Percentiles rank a stretch among this genome's conserved stretches.
Evolutionary conservation across 1,140 invertebrate genomes (phyloP).

Genomic region (Vanessa atalanta): DNA sequence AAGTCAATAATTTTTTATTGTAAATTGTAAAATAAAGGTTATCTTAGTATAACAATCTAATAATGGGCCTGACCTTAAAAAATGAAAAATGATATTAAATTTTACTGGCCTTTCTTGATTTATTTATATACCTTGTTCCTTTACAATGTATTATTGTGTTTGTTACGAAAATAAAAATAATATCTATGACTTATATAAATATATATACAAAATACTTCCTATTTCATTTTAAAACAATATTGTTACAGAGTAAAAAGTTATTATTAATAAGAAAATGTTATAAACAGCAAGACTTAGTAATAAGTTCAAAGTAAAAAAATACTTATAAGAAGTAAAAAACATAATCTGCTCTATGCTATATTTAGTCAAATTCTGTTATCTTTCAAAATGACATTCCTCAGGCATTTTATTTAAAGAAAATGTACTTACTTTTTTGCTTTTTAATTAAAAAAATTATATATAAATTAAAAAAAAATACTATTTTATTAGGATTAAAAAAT

Average conservation of each 20-base stretch:
- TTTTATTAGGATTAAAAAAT: constrained; percentile 31
- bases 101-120: background rate
- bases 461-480: constrained; percentile 14
- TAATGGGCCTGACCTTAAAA: too few relatives aligned
- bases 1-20: constrained; percentile 4
- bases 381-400: constrained; percentile 23
- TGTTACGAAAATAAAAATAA: background rate
- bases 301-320: constrained; percentile 7
- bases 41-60: too few relatives aligned
- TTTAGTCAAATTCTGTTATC: background rate
- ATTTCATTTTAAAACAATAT: constrained; percentile 1
- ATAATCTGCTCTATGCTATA: background rate
- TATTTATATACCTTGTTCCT: background rate
- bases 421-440: constrained; percentile 2
- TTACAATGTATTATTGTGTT: background rate
- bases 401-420: constrained; percentile 21
- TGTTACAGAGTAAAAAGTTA: background rate
- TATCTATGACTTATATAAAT: background rate
- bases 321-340: background rate
- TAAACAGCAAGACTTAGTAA: constrained; percentile 11
- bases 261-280: constrained; percentile 7
- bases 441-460: background rate
- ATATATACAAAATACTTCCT: background rate
- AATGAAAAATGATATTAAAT: too few relatives aligned
- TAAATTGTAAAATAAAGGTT: background rate